Percentiles rank a stretch among this genome's conserved stretches.
Evolutionary conservation across 2,797 vertebrate species (phyloP).

Genomic region (Platyrinchus mystaceus): DNA sequence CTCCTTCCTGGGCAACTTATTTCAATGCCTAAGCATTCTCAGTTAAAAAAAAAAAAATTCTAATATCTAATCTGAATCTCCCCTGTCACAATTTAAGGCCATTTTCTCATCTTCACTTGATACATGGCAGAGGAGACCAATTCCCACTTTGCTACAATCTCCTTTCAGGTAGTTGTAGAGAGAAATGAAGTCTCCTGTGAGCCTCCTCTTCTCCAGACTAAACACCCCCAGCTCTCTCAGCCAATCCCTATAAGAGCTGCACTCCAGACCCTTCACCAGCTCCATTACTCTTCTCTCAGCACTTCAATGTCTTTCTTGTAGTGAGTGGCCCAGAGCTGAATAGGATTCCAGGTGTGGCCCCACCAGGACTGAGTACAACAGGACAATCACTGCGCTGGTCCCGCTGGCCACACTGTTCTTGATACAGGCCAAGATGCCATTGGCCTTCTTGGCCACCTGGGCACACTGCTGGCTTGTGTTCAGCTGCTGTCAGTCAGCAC

Average conservation of each 20-base stretch:
- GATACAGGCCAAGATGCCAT: neutral
- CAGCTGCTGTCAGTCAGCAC: fast-evolving
- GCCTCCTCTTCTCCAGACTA: neutral
- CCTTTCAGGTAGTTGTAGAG: neutral
- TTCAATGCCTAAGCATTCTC: neutral
- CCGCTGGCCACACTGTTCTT: neutral
- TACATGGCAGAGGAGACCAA: neutral
- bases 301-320: fast-evolving
- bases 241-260: fast-evolving
- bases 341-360: fast-evolving
- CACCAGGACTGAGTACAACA: neutral
- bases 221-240: neutral
- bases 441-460: neutral
- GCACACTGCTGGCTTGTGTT: fast-evolving
- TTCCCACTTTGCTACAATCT: neutral
- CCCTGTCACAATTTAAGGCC: neutral
- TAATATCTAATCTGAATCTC: neutral
- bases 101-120: neutral
- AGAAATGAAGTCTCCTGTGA: fast-evolving
- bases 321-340: fast-evolving
- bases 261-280: neutral
- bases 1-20: neutral
- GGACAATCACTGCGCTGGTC: neutral
- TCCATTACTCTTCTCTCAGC: neutral
- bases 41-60: neutral